phyloP scores from a whole-genome alignment of 2,888 invertebrate species.

The Lathronympha strigana region DNA sequence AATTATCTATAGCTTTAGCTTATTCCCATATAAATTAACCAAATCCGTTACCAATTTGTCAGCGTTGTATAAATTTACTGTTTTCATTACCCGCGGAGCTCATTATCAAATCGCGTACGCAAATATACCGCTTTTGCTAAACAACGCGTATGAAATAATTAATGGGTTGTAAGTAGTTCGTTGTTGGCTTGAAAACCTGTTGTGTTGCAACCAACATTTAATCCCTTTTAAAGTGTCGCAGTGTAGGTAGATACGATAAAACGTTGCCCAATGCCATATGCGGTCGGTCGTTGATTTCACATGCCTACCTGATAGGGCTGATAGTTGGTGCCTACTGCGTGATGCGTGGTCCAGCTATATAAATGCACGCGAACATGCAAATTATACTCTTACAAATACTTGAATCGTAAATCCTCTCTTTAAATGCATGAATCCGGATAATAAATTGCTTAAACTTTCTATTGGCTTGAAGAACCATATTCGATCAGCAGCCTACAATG shows the following conservation, averaged over 20 bases:
- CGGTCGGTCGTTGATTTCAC: conserved; percentile 59
- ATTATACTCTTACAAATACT: conserved; percentile 11
- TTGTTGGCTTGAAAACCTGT: conserved; percentile 42
- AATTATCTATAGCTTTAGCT: not conserved
- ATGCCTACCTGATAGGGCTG: conserved; percentile 44
- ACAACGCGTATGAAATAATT: not conserved
- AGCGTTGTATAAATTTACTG: not conserved
- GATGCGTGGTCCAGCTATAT: conserved; percentile 6
- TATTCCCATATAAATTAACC: conserved; percentile 10
- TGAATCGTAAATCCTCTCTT: conserved; percentile 3
- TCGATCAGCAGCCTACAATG: not conserved
- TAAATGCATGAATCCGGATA: conserved; percentile 8
- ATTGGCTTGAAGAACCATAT: not conserved
- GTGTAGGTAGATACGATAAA: conserved; percentile 68
- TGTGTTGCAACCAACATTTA: conserved; percentile 60
- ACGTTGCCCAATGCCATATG: conserved; percentile 65
- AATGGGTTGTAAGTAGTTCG: not conserved
- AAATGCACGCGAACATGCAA: conserved; percentile 12
- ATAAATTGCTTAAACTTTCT: conserved; percentile 4
- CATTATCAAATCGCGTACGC: conserved; percentile 22
- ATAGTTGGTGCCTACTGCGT: not conserved
- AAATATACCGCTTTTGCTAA: not conserved
- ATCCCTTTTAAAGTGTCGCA: conserved; percentile 61
- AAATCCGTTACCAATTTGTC: conserved; percentile 15
- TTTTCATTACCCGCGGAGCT: conserved; percentile 8